Conservation (phyloP, 1,140 invertebrate genomes). For the Euura lappo region DNA sequence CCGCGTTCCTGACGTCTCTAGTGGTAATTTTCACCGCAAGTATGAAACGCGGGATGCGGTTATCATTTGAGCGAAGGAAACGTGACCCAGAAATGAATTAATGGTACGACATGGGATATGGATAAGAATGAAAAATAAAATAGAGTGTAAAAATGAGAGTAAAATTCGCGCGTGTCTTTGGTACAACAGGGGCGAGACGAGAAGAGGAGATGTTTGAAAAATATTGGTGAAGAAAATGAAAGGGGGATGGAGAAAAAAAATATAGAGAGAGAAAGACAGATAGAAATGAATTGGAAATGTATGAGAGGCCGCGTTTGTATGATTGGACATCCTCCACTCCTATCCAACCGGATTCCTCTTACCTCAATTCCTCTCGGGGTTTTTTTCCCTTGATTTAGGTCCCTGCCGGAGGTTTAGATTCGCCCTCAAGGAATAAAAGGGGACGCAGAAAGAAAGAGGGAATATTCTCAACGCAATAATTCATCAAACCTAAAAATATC, state of each 20-base stretch:
- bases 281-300: conserved; percentile 17
- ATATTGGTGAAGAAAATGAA: not conserved
- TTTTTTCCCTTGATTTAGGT: conserved; percentile 12
- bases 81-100: conserved; percentile 2
- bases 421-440: conserved; percentile 14
- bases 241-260: not conserved
- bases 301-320: conserved; percentile 13
- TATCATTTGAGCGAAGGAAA: not conserved
- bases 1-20: not conserved
- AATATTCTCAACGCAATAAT: no score
- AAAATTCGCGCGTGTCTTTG: not conserved
- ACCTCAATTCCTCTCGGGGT: not conserved
- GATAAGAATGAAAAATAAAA: not conserved
- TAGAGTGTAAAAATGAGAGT: not conserved
- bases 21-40: not conserved
- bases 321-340: conserved; percentile 10
- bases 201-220: not conserved
- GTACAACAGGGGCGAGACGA: not conserved
- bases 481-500: no score
- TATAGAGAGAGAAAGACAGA: not conserved
- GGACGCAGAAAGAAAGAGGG: no score
- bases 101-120: not conserved
- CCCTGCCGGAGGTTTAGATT: not conserved
- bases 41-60: not conserved
- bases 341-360: not conserved